These are phyloP conservation scores for Phocides pigmalion DNA, from an alignment of 1,140 invertebrate species.

Conservation along the genomic window DNA sequence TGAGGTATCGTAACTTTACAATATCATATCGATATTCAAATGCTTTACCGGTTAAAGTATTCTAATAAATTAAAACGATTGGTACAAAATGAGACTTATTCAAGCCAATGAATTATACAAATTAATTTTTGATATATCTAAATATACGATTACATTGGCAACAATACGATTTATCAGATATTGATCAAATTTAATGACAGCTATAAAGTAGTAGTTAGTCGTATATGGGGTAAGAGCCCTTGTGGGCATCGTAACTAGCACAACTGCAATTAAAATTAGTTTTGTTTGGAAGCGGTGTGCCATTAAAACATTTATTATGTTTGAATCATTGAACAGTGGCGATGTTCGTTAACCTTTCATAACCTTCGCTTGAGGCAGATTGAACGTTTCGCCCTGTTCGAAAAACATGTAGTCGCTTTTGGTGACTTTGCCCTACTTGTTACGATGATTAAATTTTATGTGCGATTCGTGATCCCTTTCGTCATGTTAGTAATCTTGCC, in stretches of 20 bases:
- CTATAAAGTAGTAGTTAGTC: conserved; percentile 1
- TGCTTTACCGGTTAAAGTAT: conserved; percentile 26
- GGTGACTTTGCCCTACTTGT: conserved; percentile 27
- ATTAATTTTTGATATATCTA: conserved; percentile 22
- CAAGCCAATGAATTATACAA: conserved; percentile 28
- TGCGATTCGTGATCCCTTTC: conserved; percentile 16
- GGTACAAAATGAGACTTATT: conserved; percentile 33
- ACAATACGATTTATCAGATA: conserved; percentile 4
- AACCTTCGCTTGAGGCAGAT: background rate
- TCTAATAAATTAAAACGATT: conserved; percentile 22
- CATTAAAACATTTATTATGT: conserved; percentile 7
- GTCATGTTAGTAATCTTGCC: conserved; percentile 8
- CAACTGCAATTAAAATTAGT: background rate
- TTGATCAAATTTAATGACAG: conserved; percentile 15
- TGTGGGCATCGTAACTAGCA: background rate
- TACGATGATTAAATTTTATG: conserved; percentile 15
- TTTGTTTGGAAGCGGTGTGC: background rate
- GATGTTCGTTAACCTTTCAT: conserved; percentile 8
- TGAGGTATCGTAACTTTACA: conserved; percentile 18
- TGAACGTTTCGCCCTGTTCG: conserved; percentile 7
- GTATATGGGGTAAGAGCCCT: conserved; percentile 6
- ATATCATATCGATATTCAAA: conserved; percentile 16
- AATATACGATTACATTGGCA: conserved; percentile 26
- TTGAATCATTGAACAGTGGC: background rate
- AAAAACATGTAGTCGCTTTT: conserved; percentile 32